A percentile compares a stretch with the other conserved stretches of the same genome.
Conservation (phyloP, 2,888 invertebrate species). For the Ypsolopha sequella region DNA sequence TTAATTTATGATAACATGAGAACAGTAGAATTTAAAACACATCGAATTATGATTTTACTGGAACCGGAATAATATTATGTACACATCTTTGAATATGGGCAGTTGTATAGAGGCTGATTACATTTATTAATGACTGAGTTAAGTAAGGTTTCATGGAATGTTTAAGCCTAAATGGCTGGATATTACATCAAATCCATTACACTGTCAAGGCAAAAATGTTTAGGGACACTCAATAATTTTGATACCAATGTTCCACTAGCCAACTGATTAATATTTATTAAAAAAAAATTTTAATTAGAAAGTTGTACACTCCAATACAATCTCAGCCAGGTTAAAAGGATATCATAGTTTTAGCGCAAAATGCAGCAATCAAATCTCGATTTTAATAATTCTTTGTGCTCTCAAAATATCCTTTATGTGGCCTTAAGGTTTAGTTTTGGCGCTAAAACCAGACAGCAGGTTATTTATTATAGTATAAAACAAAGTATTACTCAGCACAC, state of each 20-base stretch:
- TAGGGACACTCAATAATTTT: slow-evolving; percentile 6
- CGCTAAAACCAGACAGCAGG: slow-evolving; percentile 1
- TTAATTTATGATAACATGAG: neutral
- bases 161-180: slow-evolving; percentile 58
- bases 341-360: slow-evolving; percentile 46
- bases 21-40: neutral
- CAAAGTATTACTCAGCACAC: slow-evolving; percentile 4
- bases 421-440: neutral
- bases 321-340: slow-evolving; percentile 29
- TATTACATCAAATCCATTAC: slow-evolving; percentile 29
- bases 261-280: slow-evolving; percentile 37
- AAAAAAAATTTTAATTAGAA: slow-evolving; percentile 36
- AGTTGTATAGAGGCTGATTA: slow-evolving; percentile 12
- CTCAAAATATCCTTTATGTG: neutral
- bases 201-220: slow-evolving; percentile 12
- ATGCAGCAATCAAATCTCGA: slow-evolving; percentile 8
- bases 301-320: slow-evolving; percentile 55
- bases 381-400: neutral
- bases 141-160: slow-evolving; percentile 47
- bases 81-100: slow-evolving; percentile 21
- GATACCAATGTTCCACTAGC: slow-evolving; percentile 40
- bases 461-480: neutral
- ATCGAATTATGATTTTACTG: neutral
- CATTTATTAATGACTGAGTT: neutral
- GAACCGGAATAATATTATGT: slow-evolving; percentile 25